A percentile compares a stretch with the other conserved stretches of the same genome.
Evolutionary conservation across 2,888 invertebrate genomes (phyloP).

Genomic region (Rhaphigaster nebulosa): DNA sequence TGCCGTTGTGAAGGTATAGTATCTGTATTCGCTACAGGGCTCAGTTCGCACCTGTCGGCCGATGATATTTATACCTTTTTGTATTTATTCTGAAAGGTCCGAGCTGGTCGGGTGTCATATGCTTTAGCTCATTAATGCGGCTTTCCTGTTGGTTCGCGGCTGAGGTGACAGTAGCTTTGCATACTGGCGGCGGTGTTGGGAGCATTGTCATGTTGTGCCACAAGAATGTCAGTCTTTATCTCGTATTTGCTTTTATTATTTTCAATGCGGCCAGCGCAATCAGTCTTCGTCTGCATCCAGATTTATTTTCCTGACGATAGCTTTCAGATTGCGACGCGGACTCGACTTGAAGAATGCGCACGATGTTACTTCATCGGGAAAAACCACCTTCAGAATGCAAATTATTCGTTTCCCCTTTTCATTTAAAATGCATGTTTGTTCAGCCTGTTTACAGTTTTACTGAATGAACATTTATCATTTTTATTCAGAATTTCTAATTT

Average conservation of each 20-base stretch:
- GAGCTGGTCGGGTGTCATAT: not conserved
- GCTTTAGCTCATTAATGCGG: not conserved
- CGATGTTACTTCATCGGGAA: not conserved
- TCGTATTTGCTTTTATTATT: not conserved
- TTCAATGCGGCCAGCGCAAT: not conserved
- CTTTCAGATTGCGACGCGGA: not conserved
- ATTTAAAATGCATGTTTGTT: not conserved
- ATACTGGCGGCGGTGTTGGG: not conserved
- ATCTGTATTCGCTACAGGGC: not conserved
- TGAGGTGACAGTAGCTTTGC: not conserved
- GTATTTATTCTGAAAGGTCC: not conserved
- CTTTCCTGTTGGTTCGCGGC: not conserved
- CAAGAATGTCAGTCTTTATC: conserved; percentile 6
- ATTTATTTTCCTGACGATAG: not conserved
- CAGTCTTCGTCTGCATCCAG: not conserved
- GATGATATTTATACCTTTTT: not conserved
- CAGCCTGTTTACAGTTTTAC: not conserved
- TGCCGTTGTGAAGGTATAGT: not conserved
- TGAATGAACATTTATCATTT: too few relatives aligned
- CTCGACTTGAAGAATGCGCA: not conserved
- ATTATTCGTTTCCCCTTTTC: not conserved
- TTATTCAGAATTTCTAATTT: too few relatives aligned
- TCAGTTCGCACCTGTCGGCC: not conserved
- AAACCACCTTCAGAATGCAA: not conserved
- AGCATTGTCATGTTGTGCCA: conserved; percentile 6